These are phyloP conservation scores for Embiotoca jacksoni DNA, from an alignment of 2,113 vertebrate genomes.

Conservation along the genomic window DNA sequence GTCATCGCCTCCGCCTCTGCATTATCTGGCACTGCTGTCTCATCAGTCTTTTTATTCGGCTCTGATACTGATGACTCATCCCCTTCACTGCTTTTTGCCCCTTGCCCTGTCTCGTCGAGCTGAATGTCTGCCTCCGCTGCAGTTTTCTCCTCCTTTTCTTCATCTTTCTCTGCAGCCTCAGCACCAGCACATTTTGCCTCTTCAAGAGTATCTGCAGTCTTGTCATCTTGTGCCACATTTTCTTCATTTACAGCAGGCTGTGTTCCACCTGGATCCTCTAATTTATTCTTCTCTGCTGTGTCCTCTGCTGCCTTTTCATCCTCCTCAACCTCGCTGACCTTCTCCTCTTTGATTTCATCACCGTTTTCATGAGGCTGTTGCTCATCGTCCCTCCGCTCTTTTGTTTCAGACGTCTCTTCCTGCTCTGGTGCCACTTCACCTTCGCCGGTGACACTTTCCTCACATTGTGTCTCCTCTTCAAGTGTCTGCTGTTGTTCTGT, in stretches of 20 bases:
- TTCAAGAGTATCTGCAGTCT: constrained; percentile 29
- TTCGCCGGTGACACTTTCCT: constrained; percentile 33
- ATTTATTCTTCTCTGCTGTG: constrained; percentile 36
- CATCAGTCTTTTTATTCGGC: constrained; percentile 43
- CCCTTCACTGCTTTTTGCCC: constrained; percentile 39
- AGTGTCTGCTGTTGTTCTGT: constrained; percentile 33
- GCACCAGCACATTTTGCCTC: constrained; percentile 15
- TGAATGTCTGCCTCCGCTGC: constrained; percentile 14
- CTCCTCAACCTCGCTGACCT: constrained; percentile 1
- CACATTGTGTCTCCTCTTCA: constrained; percentile 28
- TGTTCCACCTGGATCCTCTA: constrained; percentile 24
- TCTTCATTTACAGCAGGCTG: constrained; percentile 8
- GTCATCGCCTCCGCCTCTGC: constrained; percentile 52
- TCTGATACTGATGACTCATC: constrained; percentile 64
- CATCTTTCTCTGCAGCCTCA: constrained; percentile 7
- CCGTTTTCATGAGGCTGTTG: constrained; percentile 15
- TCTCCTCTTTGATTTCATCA: constrained; percentile 8
- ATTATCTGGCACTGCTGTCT: constrained; percentile 38
- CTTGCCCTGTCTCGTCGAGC: constrained; percentile 20
- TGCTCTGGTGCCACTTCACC: not conserved
- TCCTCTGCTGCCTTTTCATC: constrained; percentile 29
- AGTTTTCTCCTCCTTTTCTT: constrained; percentile 20
- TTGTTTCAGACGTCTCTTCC: constrained; percentile 30
- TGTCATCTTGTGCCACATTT: constrained; percentile 21
- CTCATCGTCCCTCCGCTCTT: constrained; percentile 2